A percentile compares a stretch with the other conserved stretches of the same genome.
Evolutionary conservation across 2,113 vertebrate species (phyloP).

Genomic region (Ceyx melanurus): DNA sequence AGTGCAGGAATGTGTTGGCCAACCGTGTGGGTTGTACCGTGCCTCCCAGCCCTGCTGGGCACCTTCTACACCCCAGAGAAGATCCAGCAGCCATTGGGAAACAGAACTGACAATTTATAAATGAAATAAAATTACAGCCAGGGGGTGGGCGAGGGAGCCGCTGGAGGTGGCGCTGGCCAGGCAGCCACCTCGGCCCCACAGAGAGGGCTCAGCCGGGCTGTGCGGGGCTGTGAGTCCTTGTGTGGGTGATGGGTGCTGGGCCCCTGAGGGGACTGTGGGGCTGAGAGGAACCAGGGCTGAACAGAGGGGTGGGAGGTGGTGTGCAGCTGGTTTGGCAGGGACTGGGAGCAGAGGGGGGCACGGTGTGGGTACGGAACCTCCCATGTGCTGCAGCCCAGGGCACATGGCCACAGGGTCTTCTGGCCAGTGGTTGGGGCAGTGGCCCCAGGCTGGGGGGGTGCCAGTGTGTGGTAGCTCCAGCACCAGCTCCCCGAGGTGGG

Average conservation of each 20-base stretch:
- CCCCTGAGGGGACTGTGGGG: not conserved
- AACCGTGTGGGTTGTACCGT: accelerated
- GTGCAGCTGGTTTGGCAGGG: not conserved
- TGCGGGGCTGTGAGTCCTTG: not conserved
- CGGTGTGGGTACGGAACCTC: not conserved
- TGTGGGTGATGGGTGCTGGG: not conserved
- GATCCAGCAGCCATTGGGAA: not conserved
- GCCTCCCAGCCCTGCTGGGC: not conserved
- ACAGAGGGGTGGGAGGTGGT: not conserved
- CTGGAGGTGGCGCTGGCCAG: not conserved
- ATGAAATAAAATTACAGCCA: conserved; percentile 60
- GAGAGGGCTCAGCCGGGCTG: accelerated
- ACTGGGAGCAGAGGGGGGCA: not conserved
- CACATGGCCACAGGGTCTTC: not conserved
- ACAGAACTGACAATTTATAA: conserved; percentile 37
- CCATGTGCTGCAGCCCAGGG: not conserved
- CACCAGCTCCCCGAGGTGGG: not conserved
- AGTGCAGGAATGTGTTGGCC: accelerated
- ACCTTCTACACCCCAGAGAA: not conserved
- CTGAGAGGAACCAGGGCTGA: not conserved
- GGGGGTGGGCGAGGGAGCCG: not conserved
- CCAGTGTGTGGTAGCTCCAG: not conserved
- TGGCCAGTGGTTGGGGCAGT: conserved; percentile 28
- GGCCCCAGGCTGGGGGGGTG: not conserved
- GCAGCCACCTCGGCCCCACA: not conserved